Percentiles rank a stretch among this genome's conserved stretches.
phyloP scores from a whole-genome alignment of 2,113 vertebrate species.

The Albula glossodonta region DNA sequence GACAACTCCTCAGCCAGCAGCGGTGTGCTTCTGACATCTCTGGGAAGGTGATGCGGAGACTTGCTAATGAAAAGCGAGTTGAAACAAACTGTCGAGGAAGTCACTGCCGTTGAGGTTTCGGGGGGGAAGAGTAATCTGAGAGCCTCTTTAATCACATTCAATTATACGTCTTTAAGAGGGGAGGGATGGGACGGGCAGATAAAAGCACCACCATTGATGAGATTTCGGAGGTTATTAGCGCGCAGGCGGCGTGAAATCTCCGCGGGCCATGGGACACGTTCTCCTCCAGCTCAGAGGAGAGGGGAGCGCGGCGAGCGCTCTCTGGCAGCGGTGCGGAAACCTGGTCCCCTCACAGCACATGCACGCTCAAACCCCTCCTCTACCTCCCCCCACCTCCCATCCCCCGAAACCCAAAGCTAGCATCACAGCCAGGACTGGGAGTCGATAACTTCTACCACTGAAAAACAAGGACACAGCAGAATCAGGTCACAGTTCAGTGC shows the following conservation, averaged over 20 bases:
- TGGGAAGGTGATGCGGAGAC: neutral
- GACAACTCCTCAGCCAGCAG: neutral
- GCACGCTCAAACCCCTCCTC: neutral
- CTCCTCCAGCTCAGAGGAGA: neutral
- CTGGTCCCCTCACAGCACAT: neutral
- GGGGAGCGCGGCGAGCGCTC: neutral
- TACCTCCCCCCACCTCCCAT: too few relatives aligned
- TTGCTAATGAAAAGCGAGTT: constrained; percentile 2
- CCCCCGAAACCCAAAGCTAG: neutral
- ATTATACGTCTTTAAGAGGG: constrained; percentile 25
- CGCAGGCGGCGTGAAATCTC: constrained; percentile 11
- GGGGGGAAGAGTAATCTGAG: neutral
- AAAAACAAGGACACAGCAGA: neutral
- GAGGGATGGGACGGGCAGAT: neutral
- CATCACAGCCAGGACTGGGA: neutral
- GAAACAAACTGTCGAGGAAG: constrained; percentile 9
- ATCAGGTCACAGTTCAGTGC: neutral
- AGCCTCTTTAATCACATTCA: constrained; percentile 30
- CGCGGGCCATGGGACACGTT: neutral
- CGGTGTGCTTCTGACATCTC: neutral
- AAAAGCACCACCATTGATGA: neutral
- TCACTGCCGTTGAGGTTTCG: neutral
- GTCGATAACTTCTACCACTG: constrained; percentile 3
- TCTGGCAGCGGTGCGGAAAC: neutral
- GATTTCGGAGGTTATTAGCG: constrained; percentile 21